Evolutionary conservation across 2,113 vertebrate species (phyloP), one percentile per base, ranked within the genome.

Genomic region (Cryptoleucopteryx plumbea): DNA sequence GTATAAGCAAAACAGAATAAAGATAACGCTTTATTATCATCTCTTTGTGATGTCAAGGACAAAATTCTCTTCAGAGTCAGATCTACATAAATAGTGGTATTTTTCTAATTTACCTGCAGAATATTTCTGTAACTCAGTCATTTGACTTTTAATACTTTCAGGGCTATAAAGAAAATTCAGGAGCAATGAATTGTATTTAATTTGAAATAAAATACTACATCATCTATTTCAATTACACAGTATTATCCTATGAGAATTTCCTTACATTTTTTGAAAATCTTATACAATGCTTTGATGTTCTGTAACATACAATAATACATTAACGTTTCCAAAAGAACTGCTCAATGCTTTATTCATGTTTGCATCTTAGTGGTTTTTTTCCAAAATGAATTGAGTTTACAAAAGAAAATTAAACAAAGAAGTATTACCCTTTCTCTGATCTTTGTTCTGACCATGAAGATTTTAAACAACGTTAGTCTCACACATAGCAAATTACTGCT

Each of bases 401-500:
- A 96, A 96, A 98, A 97, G 96, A 91, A 97, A 97, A 98, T 96
- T 85, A 96, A 97, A 95, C 80, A 92, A 94, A 93, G 94, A 93
- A 88, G 88, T 96, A 97, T 94, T 97, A 97, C 97, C 87, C 97
- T 88, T 94, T 94, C 97, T 92, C 96, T 95, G 94, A 98, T 98
- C 96, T 97, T 70, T 93, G 94, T 97, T 94, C 97, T 95, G 97
- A 97, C 97, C 96, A 95, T 63, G 92, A 97, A 97, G 91, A 94
- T 92, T 97, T 96, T 97, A 93, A 98, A 96, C 95, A 97, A 90
- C 83, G 94, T 97, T 97, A 97, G 95, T 93, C 94, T 92, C 93
- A 75, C 97, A 97, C 88, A 94, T 95, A 97, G 97, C 96, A 97
- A 98, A 97, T 97, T 97, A 96, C 96, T 94, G 95, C 95, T 96